These are phyloP conservation scores for Arrhamphus sclerolepis DNA, from an alignment of 2,797 vertebrate genomes.

Conservation along the genomic window DNA sequence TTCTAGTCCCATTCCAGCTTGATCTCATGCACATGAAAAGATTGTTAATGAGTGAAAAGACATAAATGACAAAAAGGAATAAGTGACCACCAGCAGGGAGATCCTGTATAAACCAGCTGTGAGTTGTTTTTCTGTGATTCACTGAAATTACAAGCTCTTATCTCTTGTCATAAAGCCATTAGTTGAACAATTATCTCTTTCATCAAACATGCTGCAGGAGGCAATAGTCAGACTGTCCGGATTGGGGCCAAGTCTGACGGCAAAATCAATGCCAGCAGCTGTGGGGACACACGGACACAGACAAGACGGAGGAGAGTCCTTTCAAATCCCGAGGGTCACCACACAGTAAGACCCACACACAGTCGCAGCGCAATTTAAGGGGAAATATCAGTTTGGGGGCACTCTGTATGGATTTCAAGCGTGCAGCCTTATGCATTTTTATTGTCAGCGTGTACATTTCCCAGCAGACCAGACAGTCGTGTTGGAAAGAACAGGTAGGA, in stretches of 20 bases:
- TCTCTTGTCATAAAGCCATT: conserved; percentile 37
- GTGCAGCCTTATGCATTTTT: too few species aligned
- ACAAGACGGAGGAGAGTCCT: conserved; percentile 4
- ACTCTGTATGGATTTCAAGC: too few species aligned
- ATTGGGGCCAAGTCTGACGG: conserved; percentile 17
- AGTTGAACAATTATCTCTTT: conserved; percentile 39
- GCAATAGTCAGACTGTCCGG: conserved; percentile 9
- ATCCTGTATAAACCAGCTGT: conserved; percentile 41
- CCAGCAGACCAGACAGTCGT: not conserved
- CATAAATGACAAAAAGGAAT: conserved; percentile 9
- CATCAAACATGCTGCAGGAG: conserved; percentile 11
- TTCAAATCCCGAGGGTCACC: conserved; percentile 2
- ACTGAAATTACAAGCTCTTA: conserved; percentile 38
- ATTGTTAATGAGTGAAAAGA: too few species aligned
- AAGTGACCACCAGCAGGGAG: conserved; percentile 30
- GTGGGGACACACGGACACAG: not conserved
- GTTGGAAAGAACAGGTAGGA: conserved; percentile 17
- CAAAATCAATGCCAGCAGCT: conserved; percentile 32
- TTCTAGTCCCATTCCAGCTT: too few species aligned
- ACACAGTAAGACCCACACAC: conserved; percentile 1
- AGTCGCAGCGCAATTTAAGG: not conserved
- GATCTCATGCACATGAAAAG: too few species aligned
- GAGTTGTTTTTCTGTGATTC: conserved; percentile 42
- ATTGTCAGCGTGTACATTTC: not conserved
- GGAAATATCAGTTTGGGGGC: conserved; percentile 1